Conservation (phyloP, 1,140 invertebrate species). For the Conus betulinus region DNA sequence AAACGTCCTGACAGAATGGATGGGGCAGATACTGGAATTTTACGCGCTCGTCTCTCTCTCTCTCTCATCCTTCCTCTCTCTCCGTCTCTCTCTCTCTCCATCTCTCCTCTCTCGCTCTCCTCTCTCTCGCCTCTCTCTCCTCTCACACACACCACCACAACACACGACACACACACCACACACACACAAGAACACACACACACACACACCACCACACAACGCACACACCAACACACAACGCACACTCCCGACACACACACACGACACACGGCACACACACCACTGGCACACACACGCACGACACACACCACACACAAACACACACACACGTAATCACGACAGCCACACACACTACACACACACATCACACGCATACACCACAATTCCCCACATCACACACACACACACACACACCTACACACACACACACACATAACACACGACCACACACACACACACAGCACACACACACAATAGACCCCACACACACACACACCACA, state of each 20-base stretch:
- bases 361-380: neutral
- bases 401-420: neutral
- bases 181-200: neutral
- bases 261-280: neutral
- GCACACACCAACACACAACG: neutral
- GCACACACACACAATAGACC: too few species aligned
- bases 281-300: neutral
- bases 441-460: too few species aligned
- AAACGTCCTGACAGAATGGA: too few species aligned
- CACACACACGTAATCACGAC: constrained; percentile 2
- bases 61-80: too few species aligned
- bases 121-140: neutral
- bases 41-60: too few species aligned
- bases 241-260: neutral
- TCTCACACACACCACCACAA: neutral
- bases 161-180: neutral
- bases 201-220: constrained; percentile 5
- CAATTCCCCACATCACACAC: neutral
- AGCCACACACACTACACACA: neutral
- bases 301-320: constrained; percentile 4
- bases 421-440: neutral
- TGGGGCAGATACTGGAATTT: too few species aligned
- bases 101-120: too few species aligned
- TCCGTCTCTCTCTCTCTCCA: too few species aligned
- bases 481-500: too few species aligned